Conservation (phyloP, 2,888 invertebrate genomes). For the Leptinotarsa juncta region DNA sequence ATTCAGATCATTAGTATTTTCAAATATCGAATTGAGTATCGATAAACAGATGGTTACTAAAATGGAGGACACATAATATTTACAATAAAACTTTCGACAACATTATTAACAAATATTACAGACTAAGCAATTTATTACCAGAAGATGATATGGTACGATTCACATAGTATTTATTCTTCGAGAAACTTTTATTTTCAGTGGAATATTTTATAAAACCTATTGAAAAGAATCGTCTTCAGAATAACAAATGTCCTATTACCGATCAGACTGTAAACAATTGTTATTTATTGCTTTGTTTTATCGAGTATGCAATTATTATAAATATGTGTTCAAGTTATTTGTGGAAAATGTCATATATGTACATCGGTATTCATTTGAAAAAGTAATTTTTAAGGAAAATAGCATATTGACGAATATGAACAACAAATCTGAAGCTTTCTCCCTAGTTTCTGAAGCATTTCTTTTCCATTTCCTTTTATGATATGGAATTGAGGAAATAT, state of each 20-base stretch:
- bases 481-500: too few relatives aligned
- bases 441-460: too few relatives aligned
- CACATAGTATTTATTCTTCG: not conserved
- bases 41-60: not conserved
- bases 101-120: not conserved
- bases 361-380: not conserved
- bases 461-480: too few relatives aligned
- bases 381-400: too few relatives aligned
- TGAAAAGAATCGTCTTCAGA: not conserved
- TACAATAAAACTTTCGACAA: conserved; percentile 6
- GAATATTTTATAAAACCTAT: too few relatives aligned
- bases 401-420: too few relatives aligned
- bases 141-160: conserved; percentile 29
- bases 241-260: not conserved
- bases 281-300: not conserved
- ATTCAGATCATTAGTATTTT: too few relatives aligned
- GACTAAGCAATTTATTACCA: conserved; percentile 26
- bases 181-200: too few relatives aligned
- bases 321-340: not conserved
- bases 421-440: too few relatives aligned
- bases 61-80: not conserved
- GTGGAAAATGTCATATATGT: not conserved
- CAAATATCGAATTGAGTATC: too few relatives aligned
- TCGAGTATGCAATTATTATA: not conserved
- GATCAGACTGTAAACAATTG: not conserved